A percentile compares a stretch with the other conserved stretches of the same genome.
Conservation (phyloP, 2,888 invertebrate species). For the Drosophila mettleri region DNA sequence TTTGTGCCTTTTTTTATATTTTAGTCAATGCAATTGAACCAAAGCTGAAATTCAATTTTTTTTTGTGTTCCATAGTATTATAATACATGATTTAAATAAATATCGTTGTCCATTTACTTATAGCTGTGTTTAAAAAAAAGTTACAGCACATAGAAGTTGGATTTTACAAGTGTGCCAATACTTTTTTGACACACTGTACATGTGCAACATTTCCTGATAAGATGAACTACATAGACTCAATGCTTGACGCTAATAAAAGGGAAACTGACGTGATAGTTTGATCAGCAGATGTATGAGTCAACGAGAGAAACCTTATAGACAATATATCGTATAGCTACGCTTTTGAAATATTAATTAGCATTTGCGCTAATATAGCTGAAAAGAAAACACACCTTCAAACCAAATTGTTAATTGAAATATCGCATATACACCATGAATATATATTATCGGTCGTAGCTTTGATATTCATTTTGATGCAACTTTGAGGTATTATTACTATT, state of each 20-base stretch:
- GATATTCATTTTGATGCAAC: too few species aligned
- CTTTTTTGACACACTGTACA: too few species aligned
- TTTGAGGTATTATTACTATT: background rate
- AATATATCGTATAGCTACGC: constrained; percentile 8
- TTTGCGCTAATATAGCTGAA: constrained; percentile 33
- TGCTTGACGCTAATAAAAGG: background rate
- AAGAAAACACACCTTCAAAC: constrained; percentile 29
- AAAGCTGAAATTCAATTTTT: too few species aligned
- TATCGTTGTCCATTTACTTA: too few species aligned
- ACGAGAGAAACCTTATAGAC: constrained; percentile 24
- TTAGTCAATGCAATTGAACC: too few species aligned
- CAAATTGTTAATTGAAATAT: constrained; percentile 14
- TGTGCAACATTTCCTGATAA: constrained; percentile 3
- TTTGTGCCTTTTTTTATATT: too few species aligned
- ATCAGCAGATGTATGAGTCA: constrained; percentile 42
- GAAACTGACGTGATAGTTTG: constrained; percentile 11
- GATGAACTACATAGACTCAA: background rate
- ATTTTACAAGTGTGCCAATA: too few species aligned
- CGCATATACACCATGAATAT: constrained; percentile 7
- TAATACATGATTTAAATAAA: too few species aligned
- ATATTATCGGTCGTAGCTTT: background rate
- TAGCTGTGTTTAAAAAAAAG: too few species aligned
- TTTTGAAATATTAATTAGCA: constrained; percentile 52
- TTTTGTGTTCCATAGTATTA: too few species aligned
- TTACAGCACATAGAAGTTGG: too few species aligned